phyloP scores from a whole-genome alignment of 2,113 vertebrate species.

The Eclectus roratus region DNA sequence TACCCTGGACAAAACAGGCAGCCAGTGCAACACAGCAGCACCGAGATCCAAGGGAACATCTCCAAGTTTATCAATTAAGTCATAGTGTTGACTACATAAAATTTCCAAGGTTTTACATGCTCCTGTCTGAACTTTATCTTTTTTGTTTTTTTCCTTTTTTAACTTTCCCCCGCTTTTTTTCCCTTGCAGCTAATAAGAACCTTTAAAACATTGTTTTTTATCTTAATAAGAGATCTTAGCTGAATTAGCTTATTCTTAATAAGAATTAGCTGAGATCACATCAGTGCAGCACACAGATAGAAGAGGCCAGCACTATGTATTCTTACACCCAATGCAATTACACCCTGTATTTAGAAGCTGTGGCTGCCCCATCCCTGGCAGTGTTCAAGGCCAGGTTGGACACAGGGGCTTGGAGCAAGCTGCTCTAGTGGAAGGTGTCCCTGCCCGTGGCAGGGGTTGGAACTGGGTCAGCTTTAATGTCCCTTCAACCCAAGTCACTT shows the following conservation, averaged over 20 bases:
- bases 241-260: too few species aligned
- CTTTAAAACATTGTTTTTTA: neutral
- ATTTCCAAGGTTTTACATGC: neutral
- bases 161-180: fast-evolving
- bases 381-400: neutral
- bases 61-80: neutral
- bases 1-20: neutral
- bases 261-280: neutral
- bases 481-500: neutral
- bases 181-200: neutral
- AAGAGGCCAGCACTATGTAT: neutral
- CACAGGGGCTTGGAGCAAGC: neutral
- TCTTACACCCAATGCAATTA: neutral
- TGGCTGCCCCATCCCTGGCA: neutral
- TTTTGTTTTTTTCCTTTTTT: neutral
- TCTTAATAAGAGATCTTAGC: too few species aligned
- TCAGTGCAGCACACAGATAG: neutral
- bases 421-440: neutral
- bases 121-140: neutral
- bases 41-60: neutral
- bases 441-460: neutral
- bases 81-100: neutral
- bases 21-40: neutral
- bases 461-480: neutral
- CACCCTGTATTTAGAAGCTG: neutral